Conservation (phyloP, 2,888 invertebrate species). For the Aphodius granarius region DNA sequence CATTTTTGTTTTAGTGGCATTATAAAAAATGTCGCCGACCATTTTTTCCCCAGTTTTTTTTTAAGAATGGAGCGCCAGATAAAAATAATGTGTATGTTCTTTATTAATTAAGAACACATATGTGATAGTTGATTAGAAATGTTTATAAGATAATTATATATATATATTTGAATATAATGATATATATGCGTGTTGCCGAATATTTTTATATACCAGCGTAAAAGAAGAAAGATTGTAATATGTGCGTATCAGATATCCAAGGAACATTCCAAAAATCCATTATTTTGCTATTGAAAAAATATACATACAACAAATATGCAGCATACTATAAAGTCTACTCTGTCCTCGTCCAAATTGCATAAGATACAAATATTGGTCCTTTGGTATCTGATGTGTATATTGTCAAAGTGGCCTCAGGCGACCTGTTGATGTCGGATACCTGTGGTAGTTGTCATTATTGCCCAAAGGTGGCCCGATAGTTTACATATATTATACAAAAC, state of each 20-base stretch:
- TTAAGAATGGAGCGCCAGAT: background rate
- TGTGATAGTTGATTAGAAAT: background rate
- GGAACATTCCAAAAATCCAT: too few relatives aligned
- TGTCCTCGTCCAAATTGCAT: too few relatives aligned
- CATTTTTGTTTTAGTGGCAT: background rate
- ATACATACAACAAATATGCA: too few relatives aligned
- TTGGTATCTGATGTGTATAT: too few relatives aligned
- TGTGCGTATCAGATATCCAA: background rate
- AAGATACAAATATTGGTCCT: too few relatives aligned
- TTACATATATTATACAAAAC: background rate
- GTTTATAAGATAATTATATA: background rate
- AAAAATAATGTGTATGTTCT: background rate
- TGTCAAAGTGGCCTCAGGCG: too few relatives aligned
- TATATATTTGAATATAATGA: background rate
- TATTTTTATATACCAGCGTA: background rate
- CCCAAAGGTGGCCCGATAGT: background rate
- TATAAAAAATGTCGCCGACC: background rate
- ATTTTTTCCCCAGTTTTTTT: background rate
- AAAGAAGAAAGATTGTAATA: background rate
- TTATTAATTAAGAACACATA: background rate
- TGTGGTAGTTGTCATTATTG: background rate
- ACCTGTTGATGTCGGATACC: too few relatives aligned
- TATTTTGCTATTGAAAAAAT: too few relatives aligned
- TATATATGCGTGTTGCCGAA: background rate
- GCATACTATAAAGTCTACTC: too few relatives aligned